A percentile compares a stretch with the other conserved stretches of the same genome.
phyloP scores from a whole-genome alignment of 2,888 invertebrate genomes.

The Tridacna gigas region DNA sequence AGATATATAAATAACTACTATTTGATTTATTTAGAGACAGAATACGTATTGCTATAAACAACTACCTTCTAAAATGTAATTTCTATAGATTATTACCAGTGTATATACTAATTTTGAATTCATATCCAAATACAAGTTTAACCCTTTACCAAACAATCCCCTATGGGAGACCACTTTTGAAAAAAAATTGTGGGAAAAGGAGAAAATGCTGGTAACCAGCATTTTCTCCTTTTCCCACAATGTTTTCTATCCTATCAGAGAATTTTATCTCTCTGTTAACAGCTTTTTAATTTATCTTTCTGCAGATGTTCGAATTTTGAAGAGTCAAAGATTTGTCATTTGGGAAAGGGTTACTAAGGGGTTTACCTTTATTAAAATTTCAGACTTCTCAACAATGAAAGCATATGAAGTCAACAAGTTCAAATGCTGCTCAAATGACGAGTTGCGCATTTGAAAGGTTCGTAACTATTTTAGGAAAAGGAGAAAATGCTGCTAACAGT shows the following conservation, averaged over 20 bases:
- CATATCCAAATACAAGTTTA: neutral
- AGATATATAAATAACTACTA: neutral
- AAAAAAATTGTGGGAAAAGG: neutral
- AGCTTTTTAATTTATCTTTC: neutral
- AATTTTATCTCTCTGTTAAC: neutral
- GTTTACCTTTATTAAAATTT: no score
- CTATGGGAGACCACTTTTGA: neutral
- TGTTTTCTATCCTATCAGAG: neutral
- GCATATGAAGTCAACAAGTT: no score
- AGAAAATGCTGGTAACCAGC: neutral
- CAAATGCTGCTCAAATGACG: neutral
- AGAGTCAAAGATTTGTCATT: no score
- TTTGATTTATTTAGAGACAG: no score
- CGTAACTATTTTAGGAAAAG: neutral
- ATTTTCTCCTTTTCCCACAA: neutral
- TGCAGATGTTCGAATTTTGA: no score
- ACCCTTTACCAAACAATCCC: neutral
- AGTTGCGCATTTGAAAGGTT: neutral
- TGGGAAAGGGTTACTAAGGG: neutral
- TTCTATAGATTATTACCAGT: neutral
- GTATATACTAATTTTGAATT: neutral
- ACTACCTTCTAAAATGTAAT: neutral
- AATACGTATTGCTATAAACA: no score
- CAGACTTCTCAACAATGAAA: no score
- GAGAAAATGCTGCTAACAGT: neutral